Conservation (phyloP, 2,113 vertebrate species). For the Tylochromis polylepis region DNA sequence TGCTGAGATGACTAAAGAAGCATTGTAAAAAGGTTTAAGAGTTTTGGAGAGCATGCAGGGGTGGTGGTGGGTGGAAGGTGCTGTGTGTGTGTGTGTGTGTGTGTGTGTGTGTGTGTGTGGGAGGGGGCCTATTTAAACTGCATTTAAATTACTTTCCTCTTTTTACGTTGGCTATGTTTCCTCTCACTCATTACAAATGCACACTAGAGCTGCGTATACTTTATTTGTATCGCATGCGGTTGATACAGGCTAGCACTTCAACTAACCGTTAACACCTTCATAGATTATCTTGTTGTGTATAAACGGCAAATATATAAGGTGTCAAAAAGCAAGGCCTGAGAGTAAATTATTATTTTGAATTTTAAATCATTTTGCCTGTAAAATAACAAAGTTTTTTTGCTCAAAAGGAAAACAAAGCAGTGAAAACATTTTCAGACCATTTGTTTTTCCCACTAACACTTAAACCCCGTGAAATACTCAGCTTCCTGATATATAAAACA, state of each 20-base stretch:
- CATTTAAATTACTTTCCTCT: constrained; percentile 11
- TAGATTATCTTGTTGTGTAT: neutral
- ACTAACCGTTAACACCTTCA: neutral
- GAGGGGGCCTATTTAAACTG: neutral
- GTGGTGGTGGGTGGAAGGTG: constrained; percentile 18
- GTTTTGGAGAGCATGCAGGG: constrained; percentile 39
- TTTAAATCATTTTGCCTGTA: neutral
- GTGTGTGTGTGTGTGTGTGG: neutral
- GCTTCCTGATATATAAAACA: neutral
- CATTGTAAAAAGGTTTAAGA: constrained; percentile 46
- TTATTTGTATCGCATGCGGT: neutral
- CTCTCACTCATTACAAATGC: neutral
- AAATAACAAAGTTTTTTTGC: neutral
- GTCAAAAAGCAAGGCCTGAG: neutral
- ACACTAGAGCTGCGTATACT: neutral
- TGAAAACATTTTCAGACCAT: neutral
- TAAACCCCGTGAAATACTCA: neutral
- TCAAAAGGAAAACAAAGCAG: neutral
- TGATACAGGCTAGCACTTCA: neutral
- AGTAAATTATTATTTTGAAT: neutral
- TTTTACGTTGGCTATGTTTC: neutral
- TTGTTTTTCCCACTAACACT: neutral
- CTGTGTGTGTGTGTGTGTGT: neutral
- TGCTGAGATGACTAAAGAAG: constrained; percentile 28
- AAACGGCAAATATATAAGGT: neutral